These are phyloP conservation scores for Noctua pronuba DNA, from an alignment of 2,888 invertebrate genomes.

Conservation along the genomic window DNA sequence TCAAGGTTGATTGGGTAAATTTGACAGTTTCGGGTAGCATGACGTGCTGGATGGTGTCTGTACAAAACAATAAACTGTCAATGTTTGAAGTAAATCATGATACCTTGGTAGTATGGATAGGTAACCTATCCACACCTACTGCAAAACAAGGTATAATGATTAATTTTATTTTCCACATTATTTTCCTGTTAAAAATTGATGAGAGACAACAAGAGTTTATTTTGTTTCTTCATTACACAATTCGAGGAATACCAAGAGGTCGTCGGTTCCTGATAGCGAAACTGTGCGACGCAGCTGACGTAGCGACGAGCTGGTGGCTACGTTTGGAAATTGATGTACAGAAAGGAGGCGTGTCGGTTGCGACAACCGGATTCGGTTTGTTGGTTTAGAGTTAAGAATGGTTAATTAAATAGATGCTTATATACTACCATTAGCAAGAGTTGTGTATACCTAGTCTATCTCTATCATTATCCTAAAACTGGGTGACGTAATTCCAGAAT, in stretches of 20 bases:
- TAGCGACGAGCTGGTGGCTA: neutral
- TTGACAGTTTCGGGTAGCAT: no score
- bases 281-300: conserved; percentile 12
- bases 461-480: neutral
- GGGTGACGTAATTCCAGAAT: no score
- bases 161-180: neutral
- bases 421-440: neutral
- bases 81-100: neutral
- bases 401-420: conserved; percentile 23
- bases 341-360: conserved; percentile 30
- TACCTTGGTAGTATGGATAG: neutral
- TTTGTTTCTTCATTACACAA: conserved; percentile 15
- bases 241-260: conserved; percentile 38
- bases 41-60: no score
- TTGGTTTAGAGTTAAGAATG: conserved; percentile 10
- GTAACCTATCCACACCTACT: no score
- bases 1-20: no score
- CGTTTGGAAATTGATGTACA: conserved; percentile 33
- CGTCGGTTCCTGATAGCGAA: conserved; percentile 44
- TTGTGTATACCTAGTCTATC: neutral
- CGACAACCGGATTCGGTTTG: conserved; percentile 52
- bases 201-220: neutral
- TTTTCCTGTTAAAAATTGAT: conserved; percentile 11
- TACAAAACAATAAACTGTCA: neutral
- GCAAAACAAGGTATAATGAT: no score